A percentile compares a stretch with the other conserved stretches of the same genome.
Evolutionary conservation across 2,888 invertebrate genomes (phyloP).

Genomic region (Mantis religiosa): DNA sequence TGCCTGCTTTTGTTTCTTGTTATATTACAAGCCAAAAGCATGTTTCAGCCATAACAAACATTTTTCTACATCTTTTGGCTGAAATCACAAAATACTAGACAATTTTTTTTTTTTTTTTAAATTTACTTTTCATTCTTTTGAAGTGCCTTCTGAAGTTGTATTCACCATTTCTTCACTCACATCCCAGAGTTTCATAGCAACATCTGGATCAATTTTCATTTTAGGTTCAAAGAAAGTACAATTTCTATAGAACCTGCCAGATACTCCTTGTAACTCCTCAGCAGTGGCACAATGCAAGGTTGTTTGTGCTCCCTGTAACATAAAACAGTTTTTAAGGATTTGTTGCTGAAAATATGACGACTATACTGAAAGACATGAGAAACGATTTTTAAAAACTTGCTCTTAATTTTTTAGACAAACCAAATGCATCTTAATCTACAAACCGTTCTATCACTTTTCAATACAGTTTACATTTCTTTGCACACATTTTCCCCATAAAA

Average conservation of each 20-base stretch:
- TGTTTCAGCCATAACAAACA: neutral
- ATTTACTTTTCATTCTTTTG: neutral
- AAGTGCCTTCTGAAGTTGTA: neutral
- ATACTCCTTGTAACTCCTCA: conserved; percentile 53
- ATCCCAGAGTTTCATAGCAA: conserved; percentile 66
- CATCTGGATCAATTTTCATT: conserved; percentile 57
- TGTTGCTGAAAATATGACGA: neutral
- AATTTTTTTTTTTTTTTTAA: neutral
- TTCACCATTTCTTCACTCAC: conserved; percentile 55
- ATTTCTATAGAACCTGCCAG: conserved; percentile 72
- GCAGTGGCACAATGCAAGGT: conserved; percentile 73
- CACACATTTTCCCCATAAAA: too few species aligned
- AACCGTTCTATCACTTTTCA: too few species aligned
- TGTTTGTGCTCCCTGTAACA: conserved; percentile 71
- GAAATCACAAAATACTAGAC: neutral
- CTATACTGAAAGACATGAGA: too few species aligned
- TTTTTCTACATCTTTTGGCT: neutral
- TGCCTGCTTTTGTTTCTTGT: neutral
- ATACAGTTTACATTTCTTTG: too few species aligned
- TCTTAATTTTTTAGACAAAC: too few species aligned
- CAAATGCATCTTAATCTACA: too few species aligned
- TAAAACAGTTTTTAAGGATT: neutral
- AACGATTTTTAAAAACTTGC: too few species aligned
- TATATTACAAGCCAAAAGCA: neutral
- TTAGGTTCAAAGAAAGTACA: conserved; percentile 61